These are phyloP conservation scores for Verasper variegatus DNA, from an alignment of 2,113 vertebrate genomes.

Conservation along the genomic window DNA sequence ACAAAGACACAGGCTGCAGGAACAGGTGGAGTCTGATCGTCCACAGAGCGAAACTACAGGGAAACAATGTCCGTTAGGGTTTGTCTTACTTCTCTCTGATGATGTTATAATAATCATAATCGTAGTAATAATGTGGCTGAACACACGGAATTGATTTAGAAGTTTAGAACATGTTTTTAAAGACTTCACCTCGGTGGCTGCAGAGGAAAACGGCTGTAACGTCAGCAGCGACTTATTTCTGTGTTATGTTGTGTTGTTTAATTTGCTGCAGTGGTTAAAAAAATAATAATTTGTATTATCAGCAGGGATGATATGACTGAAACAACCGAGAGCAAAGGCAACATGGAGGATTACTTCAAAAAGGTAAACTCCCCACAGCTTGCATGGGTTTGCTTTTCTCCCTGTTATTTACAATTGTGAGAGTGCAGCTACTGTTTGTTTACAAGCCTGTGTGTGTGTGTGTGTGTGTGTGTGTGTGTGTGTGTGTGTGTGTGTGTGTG, in stretches of 20 bases:
- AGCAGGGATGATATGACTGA: conserved; percentile 75
- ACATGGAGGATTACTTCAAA: conserved; percentile 92
- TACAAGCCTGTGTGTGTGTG: conserved; percentile 27
- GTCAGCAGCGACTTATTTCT: neutral
- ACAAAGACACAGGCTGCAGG: neutral
- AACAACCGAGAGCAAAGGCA: conserved; percentile 81
- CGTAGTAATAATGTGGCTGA: neutral
- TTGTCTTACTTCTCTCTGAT: neutral
- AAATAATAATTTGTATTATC: neutral
- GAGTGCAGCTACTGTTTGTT: conserved; percentile 13
- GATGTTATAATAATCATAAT: neutral
- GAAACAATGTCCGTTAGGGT: neutral
- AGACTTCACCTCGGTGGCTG: neutral
- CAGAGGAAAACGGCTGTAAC: neutral
- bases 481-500: conserved; percentile 36
- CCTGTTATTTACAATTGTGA: neutral
- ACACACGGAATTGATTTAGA: no score
- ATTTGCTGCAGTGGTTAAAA: no score
- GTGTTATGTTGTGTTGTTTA: no score
- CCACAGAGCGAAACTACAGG: no score
- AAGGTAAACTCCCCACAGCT: conserved; percentile 80
- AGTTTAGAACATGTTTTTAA: no score
- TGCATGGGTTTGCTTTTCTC: neutral
- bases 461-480: conserved; percentile 38
- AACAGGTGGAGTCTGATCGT: neutral